Evolutionary conservation across 2,797 vertebrate genomes (phyloP), one percentile per base, ranked within the genome.

Genomic region (Capromys pilorides): DNA sequence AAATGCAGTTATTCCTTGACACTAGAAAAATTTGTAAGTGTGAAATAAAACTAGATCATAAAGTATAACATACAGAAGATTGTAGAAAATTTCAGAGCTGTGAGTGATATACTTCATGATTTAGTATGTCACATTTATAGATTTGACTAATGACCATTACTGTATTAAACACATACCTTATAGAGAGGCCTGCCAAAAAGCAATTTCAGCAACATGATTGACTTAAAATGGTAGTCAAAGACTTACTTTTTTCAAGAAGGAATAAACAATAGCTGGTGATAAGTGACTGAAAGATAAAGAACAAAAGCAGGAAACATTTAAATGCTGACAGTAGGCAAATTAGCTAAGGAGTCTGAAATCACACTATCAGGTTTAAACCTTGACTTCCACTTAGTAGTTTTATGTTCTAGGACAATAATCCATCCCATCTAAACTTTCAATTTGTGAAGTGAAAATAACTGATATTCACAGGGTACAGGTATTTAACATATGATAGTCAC

Each of bases 371-470:
- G 22, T 92, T 91, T 90, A 93, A 87, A 90, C 13, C 13, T n/a
- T 71, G 39, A 85, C 67, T 86, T 86, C 61, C 41, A 75, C 21
- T 45, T 78, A 59, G 24, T 41, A 75, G 36, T 22, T 83, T 14
- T 59, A 57, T 36, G 10, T 78, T 49, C 16, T 61, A 92, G 31
- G 24, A 90, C 62, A 91, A 92, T 79, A 82, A 81, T 16, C 51
- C 21, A 26, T 59, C 51, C 41, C 87, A 73, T 66, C n/a, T 87
- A 39, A 96, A 77, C 28, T n/a, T 89, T 12, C 0, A 51, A 83
- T 80, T 24, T 96, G 59, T 88, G 81, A 83, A 94, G 33, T 93
- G 64, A 95, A 95, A n/a, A 77, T 39, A 90, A 90, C 71, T 93
- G 77, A 54, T 86, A 62, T 57, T 88, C 90, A 94, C 6, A 75